phyloP scores from a whole-genome alignment of 2,888 invertebrate species.

The Melieria omissa region DNA sequence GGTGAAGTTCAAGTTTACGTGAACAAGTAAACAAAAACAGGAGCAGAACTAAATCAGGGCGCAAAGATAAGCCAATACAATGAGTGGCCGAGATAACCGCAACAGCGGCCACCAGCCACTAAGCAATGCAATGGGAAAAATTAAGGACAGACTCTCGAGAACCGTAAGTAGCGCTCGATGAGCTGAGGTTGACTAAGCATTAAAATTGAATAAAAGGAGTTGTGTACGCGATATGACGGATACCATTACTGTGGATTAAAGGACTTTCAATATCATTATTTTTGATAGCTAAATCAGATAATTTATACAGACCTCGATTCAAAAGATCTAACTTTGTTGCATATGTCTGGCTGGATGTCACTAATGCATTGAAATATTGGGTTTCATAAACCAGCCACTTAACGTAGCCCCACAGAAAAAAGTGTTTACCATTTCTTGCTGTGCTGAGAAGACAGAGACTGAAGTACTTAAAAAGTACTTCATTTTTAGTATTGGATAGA shows the following conservation, averaged over 20 bases:
- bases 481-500: not conserved
- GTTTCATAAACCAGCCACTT: no score
- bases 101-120: constrained; percentile 60
- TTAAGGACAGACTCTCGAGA: constrained; percentile 64
- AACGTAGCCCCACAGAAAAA: no score
- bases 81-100: constrained; percentile 66
- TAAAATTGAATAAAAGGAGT: not conserved
- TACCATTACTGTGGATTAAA: not conserved
- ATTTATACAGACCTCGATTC: no score
- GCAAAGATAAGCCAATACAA: constrained; percentile 46
- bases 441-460: not conserved
- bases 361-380: no score
- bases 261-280: not conserved
- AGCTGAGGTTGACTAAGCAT: not conserved
- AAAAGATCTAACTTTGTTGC: no score
- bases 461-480: not conserved
- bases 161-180: no score
- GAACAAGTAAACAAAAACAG: not conserved
- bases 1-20: constrained; percentile 20
- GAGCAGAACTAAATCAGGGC: constrained; percentile 5
- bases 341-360: no score
- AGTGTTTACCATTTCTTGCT: no score
- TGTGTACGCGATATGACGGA: not conserved
- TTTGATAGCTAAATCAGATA: no score
- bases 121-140: constrained; percentile 64